These are phyloP conservation scores for Pocillopora grandis DNA, from an alignment of 92 coral and sea anemone genomes.

Conservation along the genomic window DNA sequence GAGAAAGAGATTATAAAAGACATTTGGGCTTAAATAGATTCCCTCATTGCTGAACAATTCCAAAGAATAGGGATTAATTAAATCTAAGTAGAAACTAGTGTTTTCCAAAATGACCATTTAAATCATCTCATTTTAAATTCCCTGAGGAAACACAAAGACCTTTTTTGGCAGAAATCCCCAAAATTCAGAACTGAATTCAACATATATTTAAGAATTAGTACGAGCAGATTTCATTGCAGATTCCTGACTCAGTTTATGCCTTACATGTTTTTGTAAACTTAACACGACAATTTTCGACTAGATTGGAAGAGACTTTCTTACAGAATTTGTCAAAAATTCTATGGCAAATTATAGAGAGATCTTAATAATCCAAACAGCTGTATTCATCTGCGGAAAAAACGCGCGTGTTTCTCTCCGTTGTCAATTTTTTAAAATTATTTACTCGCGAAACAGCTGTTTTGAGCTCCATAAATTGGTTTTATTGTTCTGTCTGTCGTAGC, in stretches of 20 bases:
- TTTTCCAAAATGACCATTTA: too few relatives aligned
- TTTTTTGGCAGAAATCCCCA: too few relatives aligned
- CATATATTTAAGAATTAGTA: too few relatives aligned
- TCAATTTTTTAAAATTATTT: slow-evolving; percentile 31
- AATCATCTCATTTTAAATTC: too few relatives aligned
- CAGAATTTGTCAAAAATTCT: neutral
- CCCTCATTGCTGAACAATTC: too few relatives aligned
- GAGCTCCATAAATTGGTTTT: slow-evolving; percentile 33
- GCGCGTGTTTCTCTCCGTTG: neutral
- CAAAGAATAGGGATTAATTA: too few relatives aligned
- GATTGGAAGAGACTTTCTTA: neutral
- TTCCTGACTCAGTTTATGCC: neutral
- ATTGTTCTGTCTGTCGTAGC: slow-evolving; percentile 30
- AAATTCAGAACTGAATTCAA: too few relatives aligned
- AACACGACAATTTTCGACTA: neutral
- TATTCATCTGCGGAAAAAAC: neutral
- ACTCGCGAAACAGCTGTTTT: slow-evolving; percentile 43
- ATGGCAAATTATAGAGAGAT: neutral
- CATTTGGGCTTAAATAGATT: too few relatives aligned
- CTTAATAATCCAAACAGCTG: slow-evolving; percentile 1
- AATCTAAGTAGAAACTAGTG: too few relatives aligned
- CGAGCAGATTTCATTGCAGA: neutral
- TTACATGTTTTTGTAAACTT: neutral
- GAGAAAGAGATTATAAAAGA: too few relatives aligned
- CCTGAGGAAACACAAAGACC: too few relatives aligned